Base-by-base conservation (phyloP, 2,888 invertebrate species). In the Drosophila mercatorum region DNA sequence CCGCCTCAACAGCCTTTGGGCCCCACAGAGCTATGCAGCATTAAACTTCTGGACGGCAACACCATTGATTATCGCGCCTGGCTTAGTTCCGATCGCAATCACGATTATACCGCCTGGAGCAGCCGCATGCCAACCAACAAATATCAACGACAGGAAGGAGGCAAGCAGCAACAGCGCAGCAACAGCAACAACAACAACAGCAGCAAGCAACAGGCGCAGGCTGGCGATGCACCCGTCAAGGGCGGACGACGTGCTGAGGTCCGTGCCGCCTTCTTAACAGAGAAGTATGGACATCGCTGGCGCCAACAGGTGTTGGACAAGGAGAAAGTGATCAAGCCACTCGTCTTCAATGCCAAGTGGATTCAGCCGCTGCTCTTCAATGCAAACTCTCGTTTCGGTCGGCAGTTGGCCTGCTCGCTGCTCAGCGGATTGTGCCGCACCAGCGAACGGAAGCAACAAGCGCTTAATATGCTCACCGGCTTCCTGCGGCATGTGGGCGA, bases 351-450 rank as follows among this genome's bases (percentile, higher is more conserved):
- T 2, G 94, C 94, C 41, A 94, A 94, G 0, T 98, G 98, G 98
- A 94, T 98, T 69, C 96, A 97, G 80, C 96, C 96, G n/a, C 96
- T 98, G 8, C 94, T 98, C 85, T 98, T 98, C 93, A 98, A 98
- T 93, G 96, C 97, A 0, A 97, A 97, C 91, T 98, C 98, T 0
- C 95, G 97, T 58, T 95, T 97, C 74, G 97, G 98, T 0, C 95
- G 98, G 31, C 96, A 97, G 92, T 96, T 98, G 41, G 97, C 97
- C 11, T 98, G 98, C 87, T 96, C 96, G 90, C 96, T 98, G 93
- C 95, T 98, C 26, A 97, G 97, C 91, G 96, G 96, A 2, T 94
- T 98, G 49, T 97, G 97, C 84, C 95, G 94, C 80, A 95, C 94
- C 51, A 94, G 94, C 44, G 95, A 95, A 73, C 93, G 96, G 0